These are phyloP conservation scores for Octonoba sinensis DNA, from an alignment of 2,888 invertebrate genomes.

Conservation along the genomic window DNA sequence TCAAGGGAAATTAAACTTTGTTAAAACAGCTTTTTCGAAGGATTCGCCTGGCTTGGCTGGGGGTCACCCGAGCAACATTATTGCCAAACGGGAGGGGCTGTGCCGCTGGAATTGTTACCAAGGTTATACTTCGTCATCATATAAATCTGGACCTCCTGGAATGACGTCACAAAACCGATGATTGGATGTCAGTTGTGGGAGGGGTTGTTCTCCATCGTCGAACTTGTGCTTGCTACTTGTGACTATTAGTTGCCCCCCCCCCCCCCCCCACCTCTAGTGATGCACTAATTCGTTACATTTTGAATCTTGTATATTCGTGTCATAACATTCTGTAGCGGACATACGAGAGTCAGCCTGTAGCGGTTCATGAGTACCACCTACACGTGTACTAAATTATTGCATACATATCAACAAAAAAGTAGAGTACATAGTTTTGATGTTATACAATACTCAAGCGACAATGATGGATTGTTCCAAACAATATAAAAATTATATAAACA, in stretches of 20 bases:
- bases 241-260: neutral
- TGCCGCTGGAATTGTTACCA: slow-evolving; percentile 11
- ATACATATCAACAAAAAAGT: too few species aligned
- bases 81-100: slow-evolving; percentile 23
- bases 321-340: too few species aligned
- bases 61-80: slow-evolving; percentile 38
- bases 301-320: too few species aligned
- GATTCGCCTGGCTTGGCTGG: slow-evolving; percentile 38
- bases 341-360: too few species aligned
- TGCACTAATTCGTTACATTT: neutral
- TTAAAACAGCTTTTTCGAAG: slow-evolving; percentile 48
- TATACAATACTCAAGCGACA: too few species aligned
- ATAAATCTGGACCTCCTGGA: slow-evolving; percentile 12
- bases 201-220: neutral
- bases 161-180: slow-evolving; percentile 18
- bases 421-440: too few species aligned
- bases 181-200: slow-evolving; percentile 38
- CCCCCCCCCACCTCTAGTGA: neutral
- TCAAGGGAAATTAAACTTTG: slow-evolving; percentile 62
- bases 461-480: too few species aligned
- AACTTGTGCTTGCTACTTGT: neutral
- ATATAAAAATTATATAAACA: too few species aligned
- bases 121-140: slow-evolving; percentile 30
- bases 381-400: too few species aligned
- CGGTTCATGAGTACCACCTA: too few species aligned